These are phyloP conservation scores for Melieria picta DNA, from an alignment of 2,888 invertebrate genomes.

Conservation along the genomic window DNA sequence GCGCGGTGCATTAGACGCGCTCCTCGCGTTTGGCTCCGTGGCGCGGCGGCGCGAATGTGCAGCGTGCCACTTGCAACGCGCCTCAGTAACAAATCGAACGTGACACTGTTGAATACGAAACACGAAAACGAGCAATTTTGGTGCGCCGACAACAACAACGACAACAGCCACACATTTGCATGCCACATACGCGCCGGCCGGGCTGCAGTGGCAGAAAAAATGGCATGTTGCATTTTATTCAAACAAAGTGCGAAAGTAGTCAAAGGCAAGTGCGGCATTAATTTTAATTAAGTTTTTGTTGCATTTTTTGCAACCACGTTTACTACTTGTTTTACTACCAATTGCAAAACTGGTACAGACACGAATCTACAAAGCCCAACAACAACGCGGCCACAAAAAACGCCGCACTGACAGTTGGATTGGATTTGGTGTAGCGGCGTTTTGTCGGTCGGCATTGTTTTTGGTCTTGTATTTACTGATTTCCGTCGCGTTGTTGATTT, in stretches of 20 bases:
- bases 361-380: not conserved
- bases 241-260: slow-evolving; percentile 39
- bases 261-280: slow-evolving; percentile 41
- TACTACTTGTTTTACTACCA: slow-evolving; percentile 5
- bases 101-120: slow-evolving; percentile 42
- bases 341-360: slow-evolving; percentile 25
- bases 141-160: not conserved
- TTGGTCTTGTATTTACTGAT: no score
- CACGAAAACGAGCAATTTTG: not conserved
- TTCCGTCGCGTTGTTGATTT: slow-evolving; percentile 20
- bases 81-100: slow-evolving; percentile 47
- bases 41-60: slow-evolving; percentile 46
- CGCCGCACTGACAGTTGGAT: no score
- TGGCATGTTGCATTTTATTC: slow-evolving; percentile 41
- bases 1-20: slow-evolving; percentile 50
- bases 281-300: slow-evolving; percentile 31
- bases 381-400: not conserved
- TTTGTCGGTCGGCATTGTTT: no score
- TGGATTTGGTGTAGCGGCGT: no score
- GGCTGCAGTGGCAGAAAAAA: not conserved
- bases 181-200: slow-evolving; percentile 17
- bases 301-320: not conserved
- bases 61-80: slow-evolving; percentile 42
- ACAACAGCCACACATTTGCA: slow-evolving; percentile 15
- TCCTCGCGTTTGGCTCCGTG: slow-evolving; percentile 41